Evolutionary conservation across 2,888 invertebrate species (phyloP).

Genomic region (Melanostoma scalare): DNA sequence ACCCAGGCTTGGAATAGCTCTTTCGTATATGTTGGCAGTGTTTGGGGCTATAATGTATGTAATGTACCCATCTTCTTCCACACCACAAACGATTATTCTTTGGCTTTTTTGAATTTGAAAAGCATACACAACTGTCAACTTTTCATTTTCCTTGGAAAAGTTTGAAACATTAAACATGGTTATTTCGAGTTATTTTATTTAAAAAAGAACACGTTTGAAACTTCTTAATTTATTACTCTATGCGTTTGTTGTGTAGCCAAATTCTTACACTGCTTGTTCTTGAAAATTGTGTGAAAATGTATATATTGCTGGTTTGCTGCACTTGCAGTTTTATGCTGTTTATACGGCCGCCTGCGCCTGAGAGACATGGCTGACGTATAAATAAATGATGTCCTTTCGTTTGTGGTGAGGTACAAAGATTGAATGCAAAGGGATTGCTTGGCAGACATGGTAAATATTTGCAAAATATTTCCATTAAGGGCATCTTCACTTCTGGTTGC

Average conservation of each 20-base stretch:
- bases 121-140: no score
- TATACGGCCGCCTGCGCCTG: not conserved
- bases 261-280: not conserved
- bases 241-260: constrained; percentile 6
- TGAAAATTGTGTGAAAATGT: constrained; percentile 18
- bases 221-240: constrained; percentile 49
- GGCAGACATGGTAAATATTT: constrained; percentile 57
- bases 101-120: no score
- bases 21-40: not conserved
- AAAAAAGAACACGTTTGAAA: constrained; percentile 1
- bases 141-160: no score
- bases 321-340: constrained; percentile 26
- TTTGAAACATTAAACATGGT: no score
- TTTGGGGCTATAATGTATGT: constrained; percentile 1
- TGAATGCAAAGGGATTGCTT: not conserved
- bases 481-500: constrained; percentile 52
- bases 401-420: not conserved
- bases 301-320: constrained; percentile 30
- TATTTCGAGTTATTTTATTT: no score
- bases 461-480: constrained; percentile 65
- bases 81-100: not conserved
- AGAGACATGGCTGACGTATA: not conserved
- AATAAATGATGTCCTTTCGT: constrained; percentile 31
- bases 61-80: constrained; percentile 24
- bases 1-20: not conserved